phyloP scores from a whole-genome alignment of 2,888 invertebrate species.

The Nebria salina region DNA sequence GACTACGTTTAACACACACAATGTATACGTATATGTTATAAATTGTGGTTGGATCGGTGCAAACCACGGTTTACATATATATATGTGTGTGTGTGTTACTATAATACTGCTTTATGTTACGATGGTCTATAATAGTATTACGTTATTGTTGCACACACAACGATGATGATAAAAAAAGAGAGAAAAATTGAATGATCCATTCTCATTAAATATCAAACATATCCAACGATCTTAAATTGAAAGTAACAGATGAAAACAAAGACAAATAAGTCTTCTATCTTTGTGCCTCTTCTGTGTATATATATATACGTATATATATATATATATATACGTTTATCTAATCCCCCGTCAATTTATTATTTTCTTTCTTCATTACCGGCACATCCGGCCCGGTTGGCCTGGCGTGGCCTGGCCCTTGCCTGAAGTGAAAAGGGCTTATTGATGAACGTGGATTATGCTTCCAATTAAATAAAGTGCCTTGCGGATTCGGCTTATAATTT shows the following conservation, averaged over 20 bases:
- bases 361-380: slow-evolving; percentile 44
- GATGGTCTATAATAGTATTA: too few relatives aligned
- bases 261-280: slow-evolving; percentile 9
- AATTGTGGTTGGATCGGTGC: background rate
- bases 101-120: background rate
- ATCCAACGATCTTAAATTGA: background rate
- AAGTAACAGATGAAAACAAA: background rate
- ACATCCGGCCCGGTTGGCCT: slow-evolving; percentile 13
- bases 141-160: too few relatives aligned
- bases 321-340: slow-evolving; percentile 26
- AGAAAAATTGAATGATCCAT: too few relatives aligned
- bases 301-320: background rate
- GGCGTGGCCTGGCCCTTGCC: background rate
- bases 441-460: slow-evolving; percentile 43
- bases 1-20: background rate
- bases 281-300: background rate
- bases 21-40: background rate
- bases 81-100: background rate
- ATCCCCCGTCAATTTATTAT: slow-evolving; percentile 43
- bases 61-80: background rate
- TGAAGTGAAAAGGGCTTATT: slow-evolving; percentile 37
- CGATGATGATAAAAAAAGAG: too few relatives aligned
- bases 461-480: slow-evolving; percentile 44
- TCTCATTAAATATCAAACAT: too few relatives aligned
- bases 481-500: slow-evolving; percentile 44